A percentile compares a stretch with the other conserved stretches of the same genome.
Evolutionary conservation across 2,888 invertebrate genomes (phyloP).

Genomic region (Ceramica pisi): DNA sequence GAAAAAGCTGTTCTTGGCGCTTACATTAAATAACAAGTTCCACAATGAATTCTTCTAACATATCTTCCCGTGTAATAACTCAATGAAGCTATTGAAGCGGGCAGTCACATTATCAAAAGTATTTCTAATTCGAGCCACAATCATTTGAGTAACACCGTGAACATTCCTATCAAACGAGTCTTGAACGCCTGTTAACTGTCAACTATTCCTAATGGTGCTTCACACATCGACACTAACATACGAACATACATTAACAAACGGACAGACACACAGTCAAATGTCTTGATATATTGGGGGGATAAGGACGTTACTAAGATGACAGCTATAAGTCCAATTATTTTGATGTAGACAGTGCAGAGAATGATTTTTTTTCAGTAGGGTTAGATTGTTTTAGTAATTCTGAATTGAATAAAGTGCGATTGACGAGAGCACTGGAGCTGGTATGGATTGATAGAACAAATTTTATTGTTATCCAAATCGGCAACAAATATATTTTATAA

Average conservation of each 20-base stretch:
- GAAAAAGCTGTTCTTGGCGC: not conserved
- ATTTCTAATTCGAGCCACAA: slow-evolving; percentile 27
- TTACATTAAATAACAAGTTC: not conserved
- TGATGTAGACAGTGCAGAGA: not conserved
- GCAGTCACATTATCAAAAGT: slow-evolving; percentile 23
- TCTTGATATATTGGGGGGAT: slow-evolving; percentile 17
- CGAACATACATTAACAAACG: not conserved
- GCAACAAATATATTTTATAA: too few relatives aligned
- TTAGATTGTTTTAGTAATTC: not conserved
- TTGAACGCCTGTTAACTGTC: slow-evolving; percentile 69
- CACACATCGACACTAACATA: slow-evolving; percentile 64
- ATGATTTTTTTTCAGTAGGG: not conserved
- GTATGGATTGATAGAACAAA: not conserved
- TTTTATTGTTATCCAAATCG: too few relatives aligned
- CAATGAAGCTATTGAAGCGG: slow-evolving; percentile 8
- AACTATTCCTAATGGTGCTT: slow-evolving; percentile 73
- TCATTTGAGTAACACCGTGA: slow-evolving; percentile 48
- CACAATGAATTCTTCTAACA: not conserved
- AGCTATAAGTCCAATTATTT: not conserved
- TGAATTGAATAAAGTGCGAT: not conserved
- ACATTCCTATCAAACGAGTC: slow-evolving; percentile 64
- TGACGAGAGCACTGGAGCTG: not conserved
- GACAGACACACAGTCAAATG: slow-evolving; percentile 14
- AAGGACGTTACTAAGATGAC: not conserved
- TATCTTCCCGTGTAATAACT: not conserved